Conservation (phyloP, 2,113 vertebrate genomes). For the Corythaeola cristata region DNA sequence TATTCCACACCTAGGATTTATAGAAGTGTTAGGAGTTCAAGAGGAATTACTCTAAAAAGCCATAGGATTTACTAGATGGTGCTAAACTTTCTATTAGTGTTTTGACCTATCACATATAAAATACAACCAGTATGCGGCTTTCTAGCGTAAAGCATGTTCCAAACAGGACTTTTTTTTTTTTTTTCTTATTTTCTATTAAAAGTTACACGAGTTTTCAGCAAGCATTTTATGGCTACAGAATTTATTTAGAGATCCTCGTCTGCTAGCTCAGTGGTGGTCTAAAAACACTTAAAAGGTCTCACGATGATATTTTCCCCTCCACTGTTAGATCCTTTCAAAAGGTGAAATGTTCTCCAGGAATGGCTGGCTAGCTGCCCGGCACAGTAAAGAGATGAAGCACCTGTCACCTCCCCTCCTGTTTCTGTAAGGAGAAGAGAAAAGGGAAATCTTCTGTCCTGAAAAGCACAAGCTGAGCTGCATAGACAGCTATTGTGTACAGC, state of each 20-base stretch:
- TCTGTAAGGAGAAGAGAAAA: neutral
- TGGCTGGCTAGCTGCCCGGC: neutral
- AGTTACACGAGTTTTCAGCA: neutral
- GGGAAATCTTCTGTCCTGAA: neutral
- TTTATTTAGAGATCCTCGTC: neutral
- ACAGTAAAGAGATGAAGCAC: neutral
- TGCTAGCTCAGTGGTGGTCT: neutral
- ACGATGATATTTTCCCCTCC: neutral
- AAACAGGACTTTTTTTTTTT: neutral
- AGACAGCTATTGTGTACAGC: neutral
- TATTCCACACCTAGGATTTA: neutral
- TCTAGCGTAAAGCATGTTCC: neutral
- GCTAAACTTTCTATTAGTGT: neutral
- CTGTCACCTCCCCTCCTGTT: neutral
- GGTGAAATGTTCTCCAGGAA: neutral
- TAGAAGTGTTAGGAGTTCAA: constrained; percentile 11
- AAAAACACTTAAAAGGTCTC: neutral
- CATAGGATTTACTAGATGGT: neutral
- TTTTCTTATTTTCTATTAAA: neutral
- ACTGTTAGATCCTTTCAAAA: neutral
- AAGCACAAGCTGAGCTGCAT: neutral
- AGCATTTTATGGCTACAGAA: neutral
- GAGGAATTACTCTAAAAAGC: constrained; percentile 35
- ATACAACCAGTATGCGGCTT: neutral
- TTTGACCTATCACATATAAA: constrained; percentile 32